phyloP scores from a whole-genome alignment of 2,113 vertebrate species.

The Notiomystis cincta region DNA sequence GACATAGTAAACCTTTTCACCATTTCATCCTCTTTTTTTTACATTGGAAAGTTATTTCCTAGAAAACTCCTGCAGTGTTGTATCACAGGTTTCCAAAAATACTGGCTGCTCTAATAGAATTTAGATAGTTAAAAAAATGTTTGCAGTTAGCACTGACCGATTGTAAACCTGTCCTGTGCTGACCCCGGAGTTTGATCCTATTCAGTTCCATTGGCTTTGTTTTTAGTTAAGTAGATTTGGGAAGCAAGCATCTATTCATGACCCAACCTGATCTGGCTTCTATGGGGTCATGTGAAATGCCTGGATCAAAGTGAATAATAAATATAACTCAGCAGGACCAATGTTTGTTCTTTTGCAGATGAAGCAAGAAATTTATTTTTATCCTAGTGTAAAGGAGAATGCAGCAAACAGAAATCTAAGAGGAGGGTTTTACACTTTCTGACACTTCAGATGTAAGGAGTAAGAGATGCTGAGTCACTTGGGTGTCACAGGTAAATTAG shows the following conservation, averaged over 20 bases:
- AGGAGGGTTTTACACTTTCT: not conserved
- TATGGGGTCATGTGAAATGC: slow-evolving; percentile 52
- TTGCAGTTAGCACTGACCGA: not conserved
- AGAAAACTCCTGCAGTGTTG: not conserved
- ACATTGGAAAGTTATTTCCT: not conserved
- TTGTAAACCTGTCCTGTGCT: slow-evolving; percentile 45
- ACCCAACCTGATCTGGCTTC: slow-evolving; percentile 43
- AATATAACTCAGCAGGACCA: slow-evolving; percentile 37
- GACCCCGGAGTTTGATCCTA: slow-evolving; percentile 17
- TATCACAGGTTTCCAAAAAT: not conserved
- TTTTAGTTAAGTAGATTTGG: slow-evolving; percentile 62
- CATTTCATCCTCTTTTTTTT: not conserved
- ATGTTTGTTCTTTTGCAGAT: not conserved
- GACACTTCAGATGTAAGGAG: not conserved
- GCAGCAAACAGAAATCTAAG: not conserved
- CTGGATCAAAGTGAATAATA: slow-evolving; percentile 40
- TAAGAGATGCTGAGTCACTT: not conserved
- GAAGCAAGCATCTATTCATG: slow-evolving; percentile 58
- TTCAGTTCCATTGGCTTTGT: slow-evolving; percentile 57
- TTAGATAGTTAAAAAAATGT: not conserved
- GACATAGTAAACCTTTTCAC: not conserved
- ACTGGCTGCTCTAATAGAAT: not conserved
- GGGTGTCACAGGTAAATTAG: not conserved
- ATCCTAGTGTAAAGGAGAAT: not conserved
- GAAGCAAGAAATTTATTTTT: not conserved